A percentile compares a stretch with the other conserved stretches of the same genome.
Evolutionary conservation across 2,888 invertebrate species (phyloP).

Genomic region (Caenorhabditis macrosperma): DNA sequence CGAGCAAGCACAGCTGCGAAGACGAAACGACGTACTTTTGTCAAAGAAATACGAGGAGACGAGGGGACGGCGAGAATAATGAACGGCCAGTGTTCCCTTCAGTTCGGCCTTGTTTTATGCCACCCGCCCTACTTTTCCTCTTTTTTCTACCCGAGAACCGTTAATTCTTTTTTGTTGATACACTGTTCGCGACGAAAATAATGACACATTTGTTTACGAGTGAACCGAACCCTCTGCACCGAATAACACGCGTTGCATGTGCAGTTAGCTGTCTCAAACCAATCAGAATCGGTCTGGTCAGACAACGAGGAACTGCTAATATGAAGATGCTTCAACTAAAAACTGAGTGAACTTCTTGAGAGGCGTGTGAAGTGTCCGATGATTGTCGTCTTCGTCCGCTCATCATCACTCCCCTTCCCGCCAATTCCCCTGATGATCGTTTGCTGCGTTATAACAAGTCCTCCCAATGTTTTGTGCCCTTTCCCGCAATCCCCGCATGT

Average conservation of each 20-base stretch:
- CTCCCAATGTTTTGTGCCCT: conserved; percentile 42
- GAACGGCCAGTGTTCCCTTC: conserved; percentile 40
- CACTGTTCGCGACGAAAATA: neutral
- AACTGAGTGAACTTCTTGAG: conserved; percentile 51
- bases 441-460: conserved; percentile 35
- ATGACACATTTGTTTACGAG: neutral
- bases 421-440: conserved; percentile 61
- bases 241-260: neutral
- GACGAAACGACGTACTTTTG: conserved; percentile 55
- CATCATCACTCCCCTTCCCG: conserved; percentile 19
- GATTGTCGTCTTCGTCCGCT: conserved; percentile 45
- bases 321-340: conserved; percentile 10
- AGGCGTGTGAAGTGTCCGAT: conserved; percentile 56
- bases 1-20: conserved; percentile 49
- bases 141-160: neutral
- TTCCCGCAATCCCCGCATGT: conserved; percentile 20
- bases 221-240: neutral
- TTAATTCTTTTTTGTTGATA: neutral
- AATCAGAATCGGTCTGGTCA: neutral
- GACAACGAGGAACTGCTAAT: neutral
- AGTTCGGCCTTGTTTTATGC: conserved; percentile 34
- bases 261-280: neutral
- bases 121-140: conserved; percentile 9
- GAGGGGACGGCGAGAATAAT: conserved; percentile 46
- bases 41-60: conserved; percentile 43